Evolutionary conservation across 2,113 vertebrate genomes (phyloP).

Genomic region (Caloenas nicobarica): DNA sequence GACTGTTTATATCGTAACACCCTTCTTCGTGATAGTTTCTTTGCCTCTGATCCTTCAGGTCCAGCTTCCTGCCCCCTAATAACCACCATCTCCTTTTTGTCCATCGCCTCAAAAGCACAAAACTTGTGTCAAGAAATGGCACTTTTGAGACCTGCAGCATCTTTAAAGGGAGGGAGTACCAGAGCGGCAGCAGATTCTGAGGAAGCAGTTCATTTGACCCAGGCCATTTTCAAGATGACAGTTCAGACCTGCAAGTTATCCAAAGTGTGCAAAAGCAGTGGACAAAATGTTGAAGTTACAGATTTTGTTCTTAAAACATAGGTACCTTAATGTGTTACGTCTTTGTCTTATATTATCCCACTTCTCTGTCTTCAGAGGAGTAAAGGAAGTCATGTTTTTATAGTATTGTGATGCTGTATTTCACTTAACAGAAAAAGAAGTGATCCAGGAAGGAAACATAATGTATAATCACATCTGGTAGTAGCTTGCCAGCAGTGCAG

Average conservation of each 20-base stretch:
- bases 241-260: neutral
- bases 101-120: neutral
- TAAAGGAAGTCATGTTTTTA: neutral
- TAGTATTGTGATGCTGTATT: neutral
- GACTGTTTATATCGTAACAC: neutral
- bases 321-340: neutral
- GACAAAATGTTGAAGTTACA: neutral
- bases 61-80: neutral
- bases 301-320: neutral
- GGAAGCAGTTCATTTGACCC: neutral
- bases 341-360: neutral
- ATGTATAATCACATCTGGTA: neutral
- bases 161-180: neutral
- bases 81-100: neutral
- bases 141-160: neutral
- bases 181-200: neutral
- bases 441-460: neutral
- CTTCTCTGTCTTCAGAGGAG: neutral
- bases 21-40: neutral
- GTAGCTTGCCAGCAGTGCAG: neutral
- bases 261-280: neutral
- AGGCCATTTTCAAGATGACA: neutral
- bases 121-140: neutral
- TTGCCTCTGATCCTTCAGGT: neutral
- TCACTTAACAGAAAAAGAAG: neutral